Evolutionary conservation across 2,888 invertebrate species (phyloP), one percentile per base, ranked within the genome.

Genomic region (Eubasilissa splendida): DNA sequence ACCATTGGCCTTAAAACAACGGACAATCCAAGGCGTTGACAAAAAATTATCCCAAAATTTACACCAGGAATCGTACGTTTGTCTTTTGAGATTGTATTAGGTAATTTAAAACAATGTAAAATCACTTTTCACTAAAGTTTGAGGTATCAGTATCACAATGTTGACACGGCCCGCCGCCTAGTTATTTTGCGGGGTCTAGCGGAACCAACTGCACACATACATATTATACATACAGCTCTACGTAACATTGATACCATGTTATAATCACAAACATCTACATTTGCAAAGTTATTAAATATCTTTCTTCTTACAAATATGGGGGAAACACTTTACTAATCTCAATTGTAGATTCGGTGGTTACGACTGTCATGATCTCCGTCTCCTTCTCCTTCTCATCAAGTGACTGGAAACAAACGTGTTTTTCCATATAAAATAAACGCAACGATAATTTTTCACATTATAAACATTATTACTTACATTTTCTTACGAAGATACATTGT

Each of bases 221-320:
- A 54, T 74, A 53, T 63, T 79, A 59, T 77, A 82, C 58, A 77
- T 80, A 82, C 80, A 77, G 31, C 53, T 82, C 77, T 80, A 80
- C 66, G 59, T 80, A 80, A 82, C 82, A 82, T 77, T 76, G 65
- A 82, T 80, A 82, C 82, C 80, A 77, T 82, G 80, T 79, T 80
- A 80, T 82, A 80, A 82, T 80, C 82, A 82, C 82, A 82, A 80
- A 82, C 82, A 77, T 80, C 82, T 82, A 82, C 82, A 77, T 70
- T 75, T 79, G 79, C 75, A 79, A 74, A 79, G 59, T 78, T 52
- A 22, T 22, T 22, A 22, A 22, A 5, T 42, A 4, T 42, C 42
- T 42, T 42, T 7, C 42, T 42, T 42, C 42, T 42, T 42, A 42
- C 42, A 42, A 42, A 42, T 42, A 42, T 42, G 42, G 42, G 22